phyloP scores from a whole-genome alignment of 2,797 vertebrate genomes.

The Lemur catta region DNA sequence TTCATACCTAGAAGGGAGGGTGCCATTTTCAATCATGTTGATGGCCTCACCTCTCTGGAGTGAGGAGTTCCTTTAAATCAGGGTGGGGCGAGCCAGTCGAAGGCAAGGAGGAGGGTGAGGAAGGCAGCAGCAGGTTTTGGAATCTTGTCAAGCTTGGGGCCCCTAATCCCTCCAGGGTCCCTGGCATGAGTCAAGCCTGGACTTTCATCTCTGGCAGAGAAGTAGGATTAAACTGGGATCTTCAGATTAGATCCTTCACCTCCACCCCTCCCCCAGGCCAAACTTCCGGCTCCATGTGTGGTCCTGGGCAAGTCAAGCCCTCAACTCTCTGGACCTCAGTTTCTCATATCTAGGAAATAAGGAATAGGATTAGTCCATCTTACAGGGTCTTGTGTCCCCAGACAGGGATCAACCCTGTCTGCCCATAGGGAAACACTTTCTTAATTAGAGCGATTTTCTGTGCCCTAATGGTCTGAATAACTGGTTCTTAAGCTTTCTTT shows the following conservation, averaged over 20 bases:
- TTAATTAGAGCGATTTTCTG: neutral
- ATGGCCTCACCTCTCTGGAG: neutral
- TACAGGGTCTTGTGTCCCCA: neutral
- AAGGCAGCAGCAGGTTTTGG: neutral
- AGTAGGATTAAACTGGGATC: neutral
- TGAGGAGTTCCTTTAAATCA: neutral
- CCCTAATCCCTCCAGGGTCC: neutral
- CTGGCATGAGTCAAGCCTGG: neutral
- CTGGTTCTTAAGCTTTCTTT: neutral
- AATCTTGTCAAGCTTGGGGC: neutral
- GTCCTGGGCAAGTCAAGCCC: neutral
- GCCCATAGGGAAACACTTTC: neutral
- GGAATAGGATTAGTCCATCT: neutral
- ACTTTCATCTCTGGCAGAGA: slow-evolving; percentile 23
- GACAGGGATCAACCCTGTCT: neutral
- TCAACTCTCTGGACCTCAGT: neutral
- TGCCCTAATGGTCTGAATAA: neutral
- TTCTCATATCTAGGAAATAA: neutral
- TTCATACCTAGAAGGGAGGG: neutral
- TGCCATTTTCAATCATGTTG: neutral
- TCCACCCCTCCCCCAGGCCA: neutral
- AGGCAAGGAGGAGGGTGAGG: neutral
- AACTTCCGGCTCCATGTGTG: neutral
- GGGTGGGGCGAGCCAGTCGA: neutral
- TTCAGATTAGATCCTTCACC: neutral